Evolutionary conservation across 2,888 invertebrate genomes (phyloP).

Genomic region (Acleris laterana): DNA sequence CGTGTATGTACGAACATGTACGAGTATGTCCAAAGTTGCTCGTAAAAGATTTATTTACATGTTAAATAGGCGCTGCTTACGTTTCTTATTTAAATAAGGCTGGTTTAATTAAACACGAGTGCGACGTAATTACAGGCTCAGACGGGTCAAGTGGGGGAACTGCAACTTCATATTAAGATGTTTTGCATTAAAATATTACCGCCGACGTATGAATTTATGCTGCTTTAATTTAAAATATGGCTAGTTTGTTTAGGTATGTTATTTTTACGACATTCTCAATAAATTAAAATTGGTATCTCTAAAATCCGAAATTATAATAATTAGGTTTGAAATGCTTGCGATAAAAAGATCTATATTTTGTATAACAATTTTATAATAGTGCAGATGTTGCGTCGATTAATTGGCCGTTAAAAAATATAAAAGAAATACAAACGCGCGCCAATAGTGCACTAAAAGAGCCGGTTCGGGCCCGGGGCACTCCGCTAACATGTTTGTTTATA

Average conservation of each 20-base stretch:
- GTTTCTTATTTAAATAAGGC: constrained; percentile 28
- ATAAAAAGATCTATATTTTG: too few species aligned
- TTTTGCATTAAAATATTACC: constrained; percentile 13
- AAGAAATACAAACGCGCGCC: constrained; percentile 2
- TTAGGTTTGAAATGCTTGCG: too few species aligned
- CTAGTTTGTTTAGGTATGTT: too few species aligned
- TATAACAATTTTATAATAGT: too few species aligned
- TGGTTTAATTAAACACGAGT: constrained; percentile 17
- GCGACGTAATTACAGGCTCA: constrained; percentile 20
- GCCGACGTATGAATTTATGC: not conserved
- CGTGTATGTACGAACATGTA: not conserved
- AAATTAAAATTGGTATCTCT: too few species aligned
- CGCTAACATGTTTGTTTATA: constrained; percentile 23
- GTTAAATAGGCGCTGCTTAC: not conserved
- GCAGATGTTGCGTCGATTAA: too few species aligned
- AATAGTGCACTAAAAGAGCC: constrained; percentile 23
- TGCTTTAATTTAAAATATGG: too few species aligned
- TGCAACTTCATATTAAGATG: constrained; percentile 6
- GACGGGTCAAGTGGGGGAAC: constrained; percentile 11
- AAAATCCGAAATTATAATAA: too few species aligned
- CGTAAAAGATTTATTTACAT: not conserved
- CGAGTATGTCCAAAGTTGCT: not conserved
- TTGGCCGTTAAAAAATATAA: too few species aligned
- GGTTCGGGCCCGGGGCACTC: constrained; percentile 9
- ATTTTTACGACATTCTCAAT: too few species aligned